Base-by-base conservation (phyloP, 2,113 vertebrate species). In the Anser brachyrhynchus region DNA sequence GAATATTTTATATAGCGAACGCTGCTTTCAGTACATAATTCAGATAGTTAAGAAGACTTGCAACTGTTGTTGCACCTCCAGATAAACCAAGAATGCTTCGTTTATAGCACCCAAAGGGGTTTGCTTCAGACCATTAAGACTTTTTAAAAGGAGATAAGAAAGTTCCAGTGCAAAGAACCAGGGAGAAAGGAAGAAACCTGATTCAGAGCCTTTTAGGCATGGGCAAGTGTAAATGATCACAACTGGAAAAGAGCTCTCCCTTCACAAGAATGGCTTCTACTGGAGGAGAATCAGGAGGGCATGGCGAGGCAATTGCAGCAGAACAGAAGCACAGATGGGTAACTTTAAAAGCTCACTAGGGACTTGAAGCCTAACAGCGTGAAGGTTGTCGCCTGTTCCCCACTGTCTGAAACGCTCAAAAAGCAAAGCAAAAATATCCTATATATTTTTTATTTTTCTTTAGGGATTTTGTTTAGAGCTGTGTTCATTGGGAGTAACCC, bases 51-150 rank as follows among this genome's bases (percentile, higher is more conserved):
- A 96, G 77, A 82, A 96, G 73, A 52, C 92, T 84, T 87, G 62
- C 79, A 96, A 92, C 91, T 96, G 93, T 75, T 93, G 87, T 92
- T 89, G 81, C 73, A 80, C 87, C 81, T 89, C 84, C 84, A 93
- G 93, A 95, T 92, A 95, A 93, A 46, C 54, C 61, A 87, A 96
- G 87, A 79, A 95, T 61, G 29, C 54, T 91, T 76, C 67, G 20
- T 90, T 76, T 55, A 58, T 58, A 66, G 28, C 54, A 88, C 10
- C 83, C 85, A 92, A 86, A 85, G 13, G 44, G 82, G 58, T 95
- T 83, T 94, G 44, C 49, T 17, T 76, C 44, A 44, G 44, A 76
- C 69, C 58, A 44, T 70, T 58, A 62, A 41, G 28, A 31, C 28
- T 92, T 92, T 55, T 85, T 62, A 92, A 94, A 93, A 71, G 16